Conservation (phyloP, 2,797 vertebrate species). For the Typhlichthys subterraneus region DNA sequence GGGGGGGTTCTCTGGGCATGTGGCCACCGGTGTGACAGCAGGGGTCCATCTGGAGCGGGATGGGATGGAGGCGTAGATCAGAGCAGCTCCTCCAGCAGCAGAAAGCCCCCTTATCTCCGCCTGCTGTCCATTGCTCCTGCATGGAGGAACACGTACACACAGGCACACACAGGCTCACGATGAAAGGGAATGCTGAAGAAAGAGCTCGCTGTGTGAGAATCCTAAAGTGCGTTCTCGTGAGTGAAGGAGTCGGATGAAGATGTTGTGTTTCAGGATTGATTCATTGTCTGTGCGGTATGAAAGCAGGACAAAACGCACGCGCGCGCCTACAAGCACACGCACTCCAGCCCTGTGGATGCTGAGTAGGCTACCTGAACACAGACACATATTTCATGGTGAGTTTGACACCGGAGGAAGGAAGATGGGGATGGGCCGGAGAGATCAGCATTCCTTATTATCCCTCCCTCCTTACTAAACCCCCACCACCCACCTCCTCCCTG, state of each 20-base stretch:
- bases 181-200: neutral
- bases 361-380: conserved; percentile 28
- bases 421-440: conserved; percentile 8
- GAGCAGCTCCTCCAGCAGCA: conserved; percentile 37
- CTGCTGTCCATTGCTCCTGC: conserved; percentile 23
- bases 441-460: conserved; percentile 15
- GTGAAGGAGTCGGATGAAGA: conserved; percentile 41
- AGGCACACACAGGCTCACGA: neutral
- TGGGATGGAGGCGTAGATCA: conserved; percentile 35
- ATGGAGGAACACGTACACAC: neutral
- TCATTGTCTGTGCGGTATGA: conserved; percentile 52
- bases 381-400: conserved; percentile 21
- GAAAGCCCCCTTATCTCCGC: conserved; percentile 48
- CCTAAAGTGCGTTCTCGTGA: conserved; percentile 4
- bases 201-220: neutral
- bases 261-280: conserved; percentile 44
- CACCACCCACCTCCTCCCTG: neutral
- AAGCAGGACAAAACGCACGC: conserved; percentile 35
- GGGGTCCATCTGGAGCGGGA: conserved; percentile 48
- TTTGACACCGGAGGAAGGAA: conserved; percentile 25
- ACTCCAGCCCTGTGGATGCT: conserved; percentile 22
- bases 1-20: conserved; percentile 36
- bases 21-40: conserved; percentile 52
- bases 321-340: conserved; percentile 18
- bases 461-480: conserved; percentile 26